These are phyloP conservation scores for Leucozona laternaria DNA, from an alignment of 2,888 invertebrate species.

Conservation along the genomic window DNA sequence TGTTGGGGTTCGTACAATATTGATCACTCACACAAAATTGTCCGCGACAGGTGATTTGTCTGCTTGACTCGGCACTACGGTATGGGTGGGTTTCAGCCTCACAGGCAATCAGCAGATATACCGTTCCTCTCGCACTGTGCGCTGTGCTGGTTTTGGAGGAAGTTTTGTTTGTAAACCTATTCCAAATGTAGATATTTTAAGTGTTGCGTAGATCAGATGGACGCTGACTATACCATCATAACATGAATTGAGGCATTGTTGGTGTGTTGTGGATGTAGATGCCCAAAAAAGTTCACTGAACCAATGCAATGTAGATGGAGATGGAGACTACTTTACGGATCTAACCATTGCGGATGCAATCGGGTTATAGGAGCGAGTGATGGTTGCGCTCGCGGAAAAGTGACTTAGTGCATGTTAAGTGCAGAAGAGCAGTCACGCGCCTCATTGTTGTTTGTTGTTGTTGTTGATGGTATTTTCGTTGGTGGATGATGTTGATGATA, in stretches of 20 bases:
- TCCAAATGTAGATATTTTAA: slow-evolving; percentile 33
- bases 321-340: slow-evolving; percentile 46
- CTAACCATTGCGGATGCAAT: slow-evolving; percentile 43
- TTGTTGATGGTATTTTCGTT: slow-evolving; percentile 13
- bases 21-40: slow-evolving; percentile 68
- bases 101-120: slow-evolving; percentile 1
- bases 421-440: slow-evolving; percentile 43
- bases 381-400: slow-evolving; percentile 10
- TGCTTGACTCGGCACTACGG: slow-evolving; percentile 34
- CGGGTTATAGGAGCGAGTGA: slow-evolving; percentile 15
- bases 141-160: background rate
- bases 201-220: slow-evolving; percentile 30
- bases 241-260: slow-evolving; percentile 31
- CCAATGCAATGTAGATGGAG: too few species aligned
- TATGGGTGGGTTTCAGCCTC: slow-evolving; percentile 37
- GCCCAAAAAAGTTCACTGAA: slow-evolving; percentile 72
- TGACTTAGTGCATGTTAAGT: slow-evolving; percentile 52
- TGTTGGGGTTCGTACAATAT: slow-evolving; percentile 35
- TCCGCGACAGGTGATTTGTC: slow-evolving; percentile 74
- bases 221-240: slow-evolving; percentile 10
- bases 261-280: slow-evolving; percentile 13
- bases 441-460: slow-evolving; percentile 21
- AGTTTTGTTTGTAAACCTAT: slow-evolving; percentile 5
- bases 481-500: slow-evolving; percentile 31
- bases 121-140: slow-evolving; percentile 9